Evolutionary conservation across 1,140 invertebrate genomes (phyloP), one percentile per base, ranked within the genome.

Genomic region (Oscheius sp.): DNA sequence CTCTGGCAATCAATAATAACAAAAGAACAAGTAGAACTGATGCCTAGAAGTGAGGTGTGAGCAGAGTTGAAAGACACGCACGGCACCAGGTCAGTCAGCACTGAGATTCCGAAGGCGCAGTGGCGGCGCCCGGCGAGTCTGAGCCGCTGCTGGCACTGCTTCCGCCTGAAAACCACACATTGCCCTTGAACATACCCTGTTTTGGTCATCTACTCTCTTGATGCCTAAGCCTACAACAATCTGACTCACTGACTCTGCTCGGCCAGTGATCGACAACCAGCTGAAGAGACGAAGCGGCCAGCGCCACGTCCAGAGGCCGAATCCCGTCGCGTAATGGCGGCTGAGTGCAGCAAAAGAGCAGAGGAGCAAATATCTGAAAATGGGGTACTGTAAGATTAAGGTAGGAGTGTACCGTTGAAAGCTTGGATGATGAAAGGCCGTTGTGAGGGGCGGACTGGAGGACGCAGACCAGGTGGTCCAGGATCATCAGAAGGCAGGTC

Each of bases 191-290:
- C 7, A 58, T 58, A 23, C 10, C 7, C 15, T 23, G 26, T n/a
- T 58, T n/a, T 10, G 26, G 15, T n/a, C 7, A 10, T 58, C 10
- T 7, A 68, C 23, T 70, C 7, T 15, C 15, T 20, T 15, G 18
- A 13, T 31, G 58, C 31, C 31, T 68, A 29, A 64, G 18, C n/a
- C 7, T 23, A 35, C n/a, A 58, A 67, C n/a, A 15, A 3, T 7
- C 32, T 2, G 31, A 81, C 80, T 80, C 79, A 83, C 81, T 83
- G 66, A 82, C 78, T 79, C 81, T 75, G 73, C 77, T 72, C 52
- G 82, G 81, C 81, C 81, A 83, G 46, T 75, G 45, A 31, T 83
- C 83, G 66, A 83, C 45, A 18, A 83, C 36, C 52, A 83, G 32
- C 61, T 77, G 74, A 20, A 83, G 59, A 18, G 81, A 73, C 45